phyloP scores from a whole-genome alignment of 1,140 invertebrate species.

The Panulirus ornatus region DNA sequence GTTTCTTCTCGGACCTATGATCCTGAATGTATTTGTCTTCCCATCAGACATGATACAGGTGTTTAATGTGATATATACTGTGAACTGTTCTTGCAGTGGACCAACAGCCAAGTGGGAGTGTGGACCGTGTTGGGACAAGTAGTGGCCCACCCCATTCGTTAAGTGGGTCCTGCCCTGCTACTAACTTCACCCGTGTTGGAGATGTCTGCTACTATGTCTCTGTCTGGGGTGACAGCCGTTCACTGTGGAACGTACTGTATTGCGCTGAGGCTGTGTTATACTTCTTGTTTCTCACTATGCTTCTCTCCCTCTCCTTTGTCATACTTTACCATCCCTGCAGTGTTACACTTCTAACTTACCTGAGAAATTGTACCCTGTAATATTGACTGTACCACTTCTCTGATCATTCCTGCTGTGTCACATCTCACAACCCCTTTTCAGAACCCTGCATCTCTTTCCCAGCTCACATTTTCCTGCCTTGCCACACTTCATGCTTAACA shows the following conservation, averaged over 20 bases:
- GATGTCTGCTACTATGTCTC: conserved; percentile 51
- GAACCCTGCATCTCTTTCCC: too few species aligned
- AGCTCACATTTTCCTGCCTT: too few species aligned
- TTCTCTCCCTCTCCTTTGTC: too few species aligned
- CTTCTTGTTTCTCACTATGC: neutral
- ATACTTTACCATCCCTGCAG: too few species aligned
- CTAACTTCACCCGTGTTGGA: conserved; percentile 38
- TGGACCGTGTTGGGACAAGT: conserved; percentile 15
- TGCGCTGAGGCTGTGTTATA: neutral
- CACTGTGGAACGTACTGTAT: conserved; percentile 42
- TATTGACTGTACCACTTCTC: neutral
- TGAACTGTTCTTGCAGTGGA: too few species aligned
- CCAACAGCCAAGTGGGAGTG: neutral
- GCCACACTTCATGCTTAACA: too few species aligned
- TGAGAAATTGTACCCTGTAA: neutral
- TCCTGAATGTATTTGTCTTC: too few species aligned
- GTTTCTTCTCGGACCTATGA: too few species aligned
- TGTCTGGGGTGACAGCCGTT: conserved; percentile 27
- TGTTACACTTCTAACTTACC: neutral
- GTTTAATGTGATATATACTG: too few species aligned
- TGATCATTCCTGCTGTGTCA: neutral
- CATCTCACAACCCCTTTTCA: neutral
- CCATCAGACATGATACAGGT: too few species aligned
- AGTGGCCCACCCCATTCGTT: neutral
- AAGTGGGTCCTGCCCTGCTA: neutral